phyloP scores from a whole-genome alignment of 1,140 invertebrate species.

The Aphaenogaster rudis region DNA sequence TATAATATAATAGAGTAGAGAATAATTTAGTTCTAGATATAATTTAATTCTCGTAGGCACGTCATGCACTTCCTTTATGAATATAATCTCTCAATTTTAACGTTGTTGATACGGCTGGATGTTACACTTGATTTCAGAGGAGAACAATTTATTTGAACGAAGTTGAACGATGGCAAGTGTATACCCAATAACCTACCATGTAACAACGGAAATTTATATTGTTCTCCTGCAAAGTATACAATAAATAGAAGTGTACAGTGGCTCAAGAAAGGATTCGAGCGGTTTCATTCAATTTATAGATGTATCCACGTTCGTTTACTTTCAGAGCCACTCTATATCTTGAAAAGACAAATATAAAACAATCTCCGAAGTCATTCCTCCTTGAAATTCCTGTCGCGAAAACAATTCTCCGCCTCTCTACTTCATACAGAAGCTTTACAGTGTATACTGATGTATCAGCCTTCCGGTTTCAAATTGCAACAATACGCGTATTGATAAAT shows the following conservation, averaged over 20 bases:
- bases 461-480: neutral
- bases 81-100: neutral
- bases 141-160: constrained; percentile 19
- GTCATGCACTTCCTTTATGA: neutral
- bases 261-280: neutral
- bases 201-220: constrained; percentile 35
- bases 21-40: neutral
- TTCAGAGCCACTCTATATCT: constrained; percentile 24
- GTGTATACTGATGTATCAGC: neutral
- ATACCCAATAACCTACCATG: neutral
- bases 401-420: neutral
- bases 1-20: neutral
- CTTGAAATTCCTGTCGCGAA: constrained; percentile 5
- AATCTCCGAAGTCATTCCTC: constrained; percentile 16
- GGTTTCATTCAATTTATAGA: constrained; percentile 23
- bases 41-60: neutral
- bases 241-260: neutral
- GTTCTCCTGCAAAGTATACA: constrained; percentile 20
- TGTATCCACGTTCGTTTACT: constrained; percentile 25
- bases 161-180: neutral
- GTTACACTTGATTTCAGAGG: neutral
- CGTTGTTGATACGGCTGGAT: neutral
- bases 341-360: constrained; percentile 42
- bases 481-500: neutral
- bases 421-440: neutral